These are phyloP conservation scores for Procambarus clarkii DNA, from an alignment of 1,140 invertebrate species.

Conservation along the genomic window DNA sequence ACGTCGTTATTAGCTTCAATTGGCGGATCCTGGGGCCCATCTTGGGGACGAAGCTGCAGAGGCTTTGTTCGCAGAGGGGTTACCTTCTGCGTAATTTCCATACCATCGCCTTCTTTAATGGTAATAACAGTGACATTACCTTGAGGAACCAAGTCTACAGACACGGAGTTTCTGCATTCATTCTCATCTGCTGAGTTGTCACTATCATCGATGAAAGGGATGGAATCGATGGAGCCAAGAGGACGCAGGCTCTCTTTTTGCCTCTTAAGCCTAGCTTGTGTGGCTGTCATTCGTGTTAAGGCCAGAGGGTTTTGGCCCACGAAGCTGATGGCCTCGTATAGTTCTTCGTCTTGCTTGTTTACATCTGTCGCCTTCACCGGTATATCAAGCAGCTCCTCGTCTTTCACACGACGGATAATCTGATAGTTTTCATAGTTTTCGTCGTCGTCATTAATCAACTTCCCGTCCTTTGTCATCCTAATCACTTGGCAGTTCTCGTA, in stretches of 20 bases:
- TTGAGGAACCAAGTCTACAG: not conserved
- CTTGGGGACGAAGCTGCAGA: not conserved
- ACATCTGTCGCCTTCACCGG: not conserved
- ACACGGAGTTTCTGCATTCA: not conserved
- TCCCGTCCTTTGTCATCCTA: slow-evolving; percentile 31
- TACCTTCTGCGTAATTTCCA: slow-evolving; percentile 25
- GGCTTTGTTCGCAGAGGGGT: slow-evolving; percentile 23
- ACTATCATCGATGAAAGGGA: slow-evolving; percentile 60
- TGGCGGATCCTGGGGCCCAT: not conserved
- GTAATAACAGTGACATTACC: slow-evolving; percentile 56
- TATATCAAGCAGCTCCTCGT: slow-evolving; percentile 2
- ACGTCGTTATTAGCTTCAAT: not conserved
- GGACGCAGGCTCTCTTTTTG: not conserved
- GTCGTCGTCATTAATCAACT: not conserved
- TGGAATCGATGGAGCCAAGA: slow-evolving; percentile 44
- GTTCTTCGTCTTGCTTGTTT: slow-evolving; percentile 1
- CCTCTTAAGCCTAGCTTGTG: slow-evolving; percentile 42
- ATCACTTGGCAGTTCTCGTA: slow-evolving; percentile 50
- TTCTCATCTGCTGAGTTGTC: slow-evolving; percentile 44
- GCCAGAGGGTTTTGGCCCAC: slow-evolving; percentile 27
- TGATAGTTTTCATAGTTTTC: slow-evolving; percentile 50
- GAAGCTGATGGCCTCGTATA: slow-evolving; percentile 18
- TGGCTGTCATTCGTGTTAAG: slow-evolving; percentile 32
- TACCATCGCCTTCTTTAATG: slow-evolving; percentile 44
- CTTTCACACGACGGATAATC: slow-evolving; percentile 17